These are phyloP conservation scores for Thaleichthys pacificus DNA, from an alignment of 2,797 vertebrate species.

Conservation along the genomic window DNA sequence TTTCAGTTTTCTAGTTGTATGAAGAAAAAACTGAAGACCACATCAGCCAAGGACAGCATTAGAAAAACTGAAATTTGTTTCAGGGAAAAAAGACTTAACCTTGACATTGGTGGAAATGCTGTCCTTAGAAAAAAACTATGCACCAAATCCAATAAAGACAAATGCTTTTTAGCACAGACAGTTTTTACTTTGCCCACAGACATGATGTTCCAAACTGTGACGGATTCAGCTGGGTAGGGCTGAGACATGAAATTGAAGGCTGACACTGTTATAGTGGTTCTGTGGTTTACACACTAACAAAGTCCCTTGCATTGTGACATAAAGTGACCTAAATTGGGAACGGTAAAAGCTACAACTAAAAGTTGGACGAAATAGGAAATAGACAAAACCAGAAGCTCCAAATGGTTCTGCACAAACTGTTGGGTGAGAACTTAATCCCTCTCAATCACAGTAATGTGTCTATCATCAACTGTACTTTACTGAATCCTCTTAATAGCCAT, in stretches of 20 bases:
- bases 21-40: not conserved
- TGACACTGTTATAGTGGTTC: not conserved
- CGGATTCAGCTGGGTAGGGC: too few species aligned
- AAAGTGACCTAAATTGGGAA: not conserved
- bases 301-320: not conserved
- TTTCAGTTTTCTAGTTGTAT: not conserved
- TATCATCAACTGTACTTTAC: slow-evolving; percentile 48
- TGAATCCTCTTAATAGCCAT: slow-evolving; percentile 39
- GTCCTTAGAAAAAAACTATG: not conserved
- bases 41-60: not conserved
- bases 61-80: too few species aligned
- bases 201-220: not conserved
- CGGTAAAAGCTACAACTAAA: not conserved
- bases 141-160: not conserved
- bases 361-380: not conserved
- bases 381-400: not conserved
- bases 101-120: not conserved
- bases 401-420: not conserved
- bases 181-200: not conserved
- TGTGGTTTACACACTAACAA: not conserved
- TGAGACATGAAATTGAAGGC: not conserved
- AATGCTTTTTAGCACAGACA: not conserved
- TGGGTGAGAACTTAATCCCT: not conserved
- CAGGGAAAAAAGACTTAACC: too few species aligned
- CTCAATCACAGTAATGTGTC: slow-evolving; percentile 32